These are phyloP conservation scores for Xerus inauris DNA, from an alignment of 2,113 vertebrate species.

Conservation along the genomic window DNA sequence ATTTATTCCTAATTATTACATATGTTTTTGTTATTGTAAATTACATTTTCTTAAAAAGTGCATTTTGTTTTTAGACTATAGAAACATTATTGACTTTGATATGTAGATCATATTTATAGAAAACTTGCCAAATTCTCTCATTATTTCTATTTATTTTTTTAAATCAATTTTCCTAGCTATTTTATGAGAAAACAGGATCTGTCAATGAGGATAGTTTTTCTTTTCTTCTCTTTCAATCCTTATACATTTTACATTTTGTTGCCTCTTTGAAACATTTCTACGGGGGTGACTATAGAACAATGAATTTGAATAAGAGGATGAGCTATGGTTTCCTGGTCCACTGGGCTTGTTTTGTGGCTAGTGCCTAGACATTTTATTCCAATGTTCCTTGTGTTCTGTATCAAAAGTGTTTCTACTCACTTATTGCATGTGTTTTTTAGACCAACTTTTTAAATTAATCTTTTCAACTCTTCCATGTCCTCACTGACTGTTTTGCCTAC, in stretches of 20 bases:
- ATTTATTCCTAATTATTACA: not conserved
- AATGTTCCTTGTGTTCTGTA: not conserved
- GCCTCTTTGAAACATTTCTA: not conserved
- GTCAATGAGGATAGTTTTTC: not conserved
- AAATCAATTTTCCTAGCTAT: not conserved
- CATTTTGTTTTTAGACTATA: not conserved
- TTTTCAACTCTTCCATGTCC: not conserved
- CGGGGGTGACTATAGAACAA: not conserved
- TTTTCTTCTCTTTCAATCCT: not conserved
- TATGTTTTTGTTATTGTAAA: not conserved
- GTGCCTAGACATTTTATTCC: not conserved
- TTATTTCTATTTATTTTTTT: not conserved
- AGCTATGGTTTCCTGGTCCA: not conserved
- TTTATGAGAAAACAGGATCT: not conserved
- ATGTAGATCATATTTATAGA: not conserved
- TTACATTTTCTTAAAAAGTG: not conserved
- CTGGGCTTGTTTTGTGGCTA: not conserved
- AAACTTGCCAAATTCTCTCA: not conserved
- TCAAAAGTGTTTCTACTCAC: not conserved
- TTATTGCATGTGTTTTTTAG: not conserved
- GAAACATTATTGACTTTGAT: not conserved
- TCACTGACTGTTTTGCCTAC: not conserved
- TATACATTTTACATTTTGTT: not conserved
- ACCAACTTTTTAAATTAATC: too few species aligned
- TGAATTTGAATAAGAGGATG: not conserved